Base-by-base conservation (phyloP, 2,113 vertebrate genomes). In the Malurus melanocephalus region DNA sequence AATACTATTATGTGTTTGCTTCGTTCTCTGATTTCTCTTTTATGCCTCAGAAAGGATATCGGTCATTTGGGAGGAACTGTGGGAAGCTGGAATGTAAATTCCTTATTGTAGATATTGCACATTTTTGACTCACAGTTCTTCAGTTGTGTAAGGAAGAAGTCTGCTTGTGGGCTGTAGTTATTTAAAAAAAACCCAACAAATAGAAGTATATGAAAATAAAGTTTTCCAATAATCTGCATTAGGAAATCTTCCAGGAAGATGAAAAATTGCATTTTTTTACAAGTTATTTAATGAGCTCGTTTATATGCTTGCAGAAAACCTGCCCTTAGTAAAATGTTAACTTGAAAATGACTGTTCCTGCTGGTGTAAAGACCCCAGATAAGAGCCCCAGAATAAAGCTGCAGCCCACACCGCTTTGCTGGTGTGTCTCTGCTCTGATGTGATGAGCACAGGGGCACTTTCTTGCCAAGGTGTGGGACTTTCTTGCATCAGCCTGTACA, bases 51-150 rank as follows among this genome's bases (percentile, higher is more conserved):
- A 92, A 94, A 85, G 68, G 42, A 62, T 84, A 90, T 67, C 1
- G 75, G 91, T 93, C 93, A 72, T 88, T 90, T 78, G 69, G 67
- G 86, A 81, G 75, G 52, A 94, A 85, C 87, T 81, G 88, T 94
- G 89, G 89, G 92, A 95, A 93, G 86, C 79, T 80, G 74, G 79
- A 71, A 86, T 73, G 75, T 87, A 92, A 93, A 95, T 92, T 93
- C 68, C 80, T 79, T 87, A 42, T 62, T 92, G 87, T 92, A 89
- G 89, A 80, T 89, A 59, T 16, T 74, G 80, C 83, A 93, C 65
- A 88, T 89, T 85, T 92, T 87, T 95, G 93, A 94, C 89, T 95
- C 91, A 90, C 65, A 83, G 60, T 68, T 92, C 62, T 90, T 88
- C 28, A 38, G 38, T 45, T 85, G 60, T 69, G 43, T 90, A 55